Conservation (phyloP, 1,140 invertebrate genomes). For the Eumeta japonica region DNA sequence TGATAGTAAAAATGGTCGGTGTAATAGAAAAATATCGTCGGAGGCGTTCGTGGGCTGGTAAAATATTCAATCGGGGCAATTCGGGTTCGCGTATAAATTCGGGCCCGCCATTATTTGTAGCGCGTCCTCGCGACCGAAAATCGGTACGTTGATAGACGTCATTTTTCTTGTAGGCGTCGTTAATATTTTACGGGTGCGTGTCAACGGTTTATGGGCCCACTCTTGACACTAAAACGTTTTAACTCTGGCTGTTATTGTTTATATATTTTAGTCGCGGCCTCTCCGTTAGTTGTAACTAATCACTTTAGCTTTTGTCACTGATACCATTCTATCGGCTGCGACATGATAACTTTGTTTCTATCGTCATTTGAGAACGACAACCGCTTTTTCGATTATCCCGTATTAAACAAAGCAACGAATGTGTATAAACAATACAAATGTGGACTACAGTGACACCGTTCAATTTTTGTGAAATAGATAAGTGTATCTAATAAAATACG, state of each 20-base stretch:
- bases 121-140: slow-evolving; percentile 44
- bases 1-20: slow-evolving; percentile 50
- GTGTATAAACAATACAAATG: no score
- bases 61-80: slow-evolving; percentile 56
- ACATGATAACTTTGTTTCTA: no score
- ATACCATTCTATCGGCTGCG: no score
- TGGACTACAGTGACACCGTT: no score
- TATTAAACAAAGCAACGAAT: no score
- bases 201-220: slow-evolving; percentile 51
- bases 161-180: slow-evolving; percentile 53
- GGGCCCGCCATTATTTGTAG: slow-evolving; percentile 49
- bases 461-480: no score
- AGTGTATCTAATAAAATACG: no score
- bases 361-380: no score
- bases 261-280: slow-evolving; percentile 54
- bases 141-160: slow-evolving; percentile 53
- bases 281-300: no score
- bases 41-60: slow-evolving; percentile 48
- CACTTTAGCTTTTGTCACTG: no score
- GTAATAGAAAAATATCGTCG: slow-evolving; percentile 54
- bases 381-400: no score
- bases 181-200: slow-evolving; percentile 55
- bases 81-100: slow-evolving; percentile 52
- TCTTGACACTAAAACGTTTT: slow-evolving; percentile 57
- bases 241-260: slow-evolving; percentile 51